These are phyloP conservation scores for Isoperla grammatica DNA, from an alignment of 2,888 invertebrate species.

Conservation along the genomic window DNA sequence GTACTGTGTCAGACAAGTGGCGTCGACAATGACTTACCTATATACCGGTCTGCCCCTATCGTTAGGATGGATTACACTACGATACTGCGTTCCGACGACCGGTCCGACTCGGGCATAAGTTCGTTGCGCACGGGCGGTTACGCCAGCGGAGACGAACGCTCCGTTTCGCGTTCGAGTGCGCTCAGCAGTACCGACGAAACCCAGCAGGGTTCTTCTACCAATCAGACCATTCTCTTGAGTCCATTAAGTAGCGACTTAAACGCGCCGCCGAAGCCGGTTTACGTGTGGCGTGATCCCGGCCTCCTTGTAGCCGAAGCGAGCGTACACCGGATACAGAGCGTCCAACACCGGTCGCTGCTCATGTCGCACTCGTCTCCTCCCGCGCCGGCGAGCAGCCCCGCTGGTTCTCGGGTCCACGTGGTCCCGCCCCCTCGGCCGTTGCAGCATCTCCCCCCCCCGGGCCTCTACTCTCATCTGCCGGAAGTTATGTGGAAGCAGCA, in stretches of 20 bases:
- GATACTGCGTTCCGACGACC: slow-evolving; percentile 40
- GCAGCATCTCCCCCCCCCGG: slow-evolving; percentile 35
- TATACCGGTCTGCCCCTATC: slow-evolving; percentile 31
- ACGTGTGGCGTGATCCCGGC: slow-evolving; percentile 55
- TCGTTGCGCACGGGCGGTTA: slow-evolving; percentile 64
- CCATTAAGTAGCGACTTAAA: slow-evolving; percentile 21
- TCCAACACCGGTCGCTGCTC: slow-evolving; percentile 55
- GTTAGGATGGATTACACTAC: slow-evolving; percentile 31
- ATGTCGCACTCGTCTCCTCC: slow-evolving; percentile 50
- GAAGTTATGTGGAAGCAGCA: slow-evolving; percentile 59
- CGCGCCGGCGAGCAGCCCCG: slow-evolving; percentile 32
- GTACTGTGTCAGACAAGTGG: too few relatives aligned
- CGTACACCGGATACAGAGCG: slow-evolving; percentile 56
- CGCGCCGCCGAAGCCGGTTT: slow-evolving; percentile 36
- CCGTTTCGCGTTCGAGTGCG: slow-evolving; percentile 68
- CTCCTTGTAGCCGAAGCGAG: slow-evolving; percentile 48
- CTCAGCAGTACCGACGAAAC: slow-evolving; percentile 69
- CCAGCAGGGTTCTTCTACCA: slow-evolving; percentile 32
- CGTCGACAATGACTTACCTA: too few relatives aligned
- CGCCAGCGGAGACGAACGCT: slow-evolving; percentile 63
- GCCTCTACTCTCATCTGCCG: slow-evolving; percentile 34
- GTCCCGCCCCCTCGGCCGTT: slow-evolving; percentile 30
- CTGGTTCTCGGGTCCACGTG: slow-evolving; percentile 37
- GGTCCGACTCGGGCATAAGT: slow-evolving; percentile 64
- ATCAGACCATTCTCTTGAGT: too few relatives aligned